phyloP scores from a whole-genome alignment of 2,113 vertebrate genomes.

The Labrus mixtus region DNA sequence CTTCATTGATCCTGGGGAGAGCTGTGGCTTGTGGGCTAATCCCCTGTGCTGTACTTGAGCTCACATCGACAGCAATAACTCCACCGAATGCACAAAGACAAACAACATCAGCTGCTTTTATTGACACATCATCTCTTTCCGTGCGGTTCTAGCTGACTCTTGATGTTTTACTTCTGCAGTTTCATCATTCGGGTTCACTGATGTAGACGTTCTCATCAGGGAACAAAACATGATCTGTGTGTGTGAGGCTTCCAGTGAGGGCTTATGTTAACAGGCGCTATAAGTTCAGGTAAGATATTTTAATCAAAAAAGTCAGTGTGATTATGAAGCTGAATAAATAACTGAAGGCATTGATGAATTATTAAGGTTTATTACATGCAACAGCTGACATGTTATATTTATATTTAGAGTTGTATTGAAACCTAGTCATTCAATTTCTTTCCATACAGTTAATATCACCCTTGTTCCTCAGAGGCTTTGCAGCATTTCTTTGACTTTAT shows the following conservation, averaged over 20 bases:
- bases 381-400: not conserved
- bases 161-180: conserved; percentile 29
- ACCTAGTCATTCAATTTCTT: not conserved
- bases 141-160: conserved; percentile 30
- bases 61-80: conserved; percentile 4
- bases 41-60: conserved; percentile 2
- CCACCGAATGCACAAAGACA: conserved; percentile 45
- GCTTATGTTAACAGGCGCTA: not conserved
- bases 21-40: conserved; percentile 29
- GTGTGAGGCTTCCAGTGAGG: not conserved
- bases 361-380: not conserved
- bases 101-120: conserved; percentile 66
- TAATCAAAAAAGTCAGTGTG: not conserved
- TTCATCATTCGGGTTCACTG: conserved; percentile 39
- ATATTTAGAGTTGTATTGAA: too few species aligned
- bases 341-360: not conserved
- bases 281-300: conserved; percentile 11
- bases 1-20: conserved; percentile 42
- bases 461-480: not conserved
- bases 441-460: not conserved
- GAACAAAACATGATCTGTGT: not conserved
- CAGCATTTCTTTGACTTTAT: not conserved
- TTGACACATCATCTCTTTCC: conserved; percentile 47
- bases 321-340: too few species aligned
- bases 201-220: conserved; percentile 31